phyloP scores from a whole-genome alignment of 2,888 invertebrate species.

The Sabellastarte sp. region DNA sequence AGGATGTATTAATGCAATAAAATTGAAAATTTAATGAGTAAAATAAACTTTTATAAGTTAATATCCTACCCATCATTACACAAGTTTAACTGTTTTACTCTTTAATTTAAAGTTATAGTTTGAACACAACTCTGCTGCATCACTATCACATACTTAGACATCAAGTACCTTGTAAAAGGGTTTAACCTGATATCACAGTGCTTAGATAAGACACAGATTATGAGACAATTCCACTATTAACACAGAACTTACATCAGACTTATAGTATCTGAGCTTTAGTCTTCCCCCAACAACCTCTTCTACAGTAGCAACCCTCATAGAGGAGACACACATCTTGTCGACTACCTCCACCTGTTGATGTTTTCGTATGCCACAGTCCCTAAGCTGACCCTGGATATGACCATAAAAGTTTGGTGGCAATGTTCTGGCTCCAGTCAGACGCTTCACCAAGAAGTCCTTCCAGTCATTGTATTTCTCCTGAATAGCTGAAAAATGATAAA shows the following conservation, averaged over 20 bases:
- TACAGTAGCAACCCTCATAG: conserved; percentile 82
- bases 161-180: no score
- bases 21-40: no score
- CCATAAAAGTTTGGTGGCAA: conserved; percentile 88
- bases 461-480: conserved; percentile 92
- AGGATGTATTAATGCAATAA: no score
- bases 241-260: conserved; percentile 65
- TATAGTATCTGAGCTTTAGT: conserved; percentile 78
- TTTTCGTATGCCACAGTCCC: conserved; percentile 46
- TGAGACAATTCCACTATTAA: no score
- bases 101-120: no score
- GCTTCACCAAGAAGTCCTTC: conserved; percentile 90
- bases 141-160: no score
- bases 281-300: conserved; percentile 89
- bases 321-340: conserved; percentile 92
- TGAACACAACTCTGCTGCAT: no score
- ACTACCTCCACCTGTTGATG: conserved; percentile 90
- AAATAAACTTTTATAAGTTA: no score
- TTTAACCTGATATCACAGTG: no score
- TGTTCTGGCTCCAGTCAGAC: conserved; percentile 91
- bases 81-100: no score
- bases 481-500: conserved; percentile 65
- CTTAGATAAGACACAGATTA: no score
- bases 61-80: no score
- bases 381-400: conserved; percentile 65